Evolutionary conservation across 2,113 vertebrate species (phyloP).

Genomic region (Trinectes maculatus): DNA sequence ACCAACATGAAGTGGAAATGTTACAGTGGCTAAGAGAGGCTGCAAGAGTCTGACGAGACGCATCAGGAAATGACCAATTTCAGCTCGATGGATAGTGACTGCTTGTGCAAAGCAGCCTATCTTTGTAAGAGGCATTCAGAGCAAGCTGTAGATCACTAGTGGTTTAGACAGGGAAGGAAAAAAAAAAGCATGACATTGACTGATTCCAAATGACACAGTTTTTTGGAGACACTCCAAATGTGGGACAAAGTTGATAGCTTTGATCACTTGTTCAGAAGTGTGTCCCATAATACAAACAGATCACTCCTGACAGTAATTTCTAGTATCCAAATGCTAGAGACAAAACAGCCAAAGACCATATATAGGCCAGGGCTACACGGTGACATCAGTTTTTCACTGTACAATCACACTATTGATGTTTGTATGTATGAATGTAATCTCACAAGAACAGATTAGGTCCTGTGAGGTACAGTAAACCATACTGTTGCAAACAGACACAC

Average conservation of each 20-base stretch:
- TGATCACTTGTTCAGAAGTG: background rate
- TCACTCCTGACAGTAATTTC: constrained; percentile 8
- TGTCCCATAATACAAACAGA: background rate
- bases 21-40: background rate
- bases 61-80: constrained; percentile 1
- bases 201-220: background rate
- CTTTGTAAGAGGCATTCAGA: background rate
- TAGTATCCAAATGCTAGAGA: constrained; percentile 20
- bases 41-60: background rate
- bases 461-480: background rate
- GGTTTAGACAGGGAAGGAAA: no score
- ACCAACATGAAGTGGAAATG: background rate
- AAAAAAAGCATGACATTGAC: background rate
- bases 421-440: background rate
- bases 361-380: constrained; percentile 24
- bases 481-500: background rate
- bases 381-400: constrained; percentile 71
- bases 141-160: background rate
- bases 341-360: constrained; percentile 31
- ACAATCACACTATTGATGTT: constrained; percentile 78
- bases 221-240: background rate
- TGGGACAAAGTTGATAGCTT: constrained; percentile 7
- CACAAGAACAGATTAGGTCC: background rate
- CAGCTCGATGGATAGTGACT: background rate
- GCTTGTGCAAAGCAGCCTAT: background rate